Conservation (phyloP, 2,113 vertebrate genomes). For the Lophura nycthemera region DNA sequence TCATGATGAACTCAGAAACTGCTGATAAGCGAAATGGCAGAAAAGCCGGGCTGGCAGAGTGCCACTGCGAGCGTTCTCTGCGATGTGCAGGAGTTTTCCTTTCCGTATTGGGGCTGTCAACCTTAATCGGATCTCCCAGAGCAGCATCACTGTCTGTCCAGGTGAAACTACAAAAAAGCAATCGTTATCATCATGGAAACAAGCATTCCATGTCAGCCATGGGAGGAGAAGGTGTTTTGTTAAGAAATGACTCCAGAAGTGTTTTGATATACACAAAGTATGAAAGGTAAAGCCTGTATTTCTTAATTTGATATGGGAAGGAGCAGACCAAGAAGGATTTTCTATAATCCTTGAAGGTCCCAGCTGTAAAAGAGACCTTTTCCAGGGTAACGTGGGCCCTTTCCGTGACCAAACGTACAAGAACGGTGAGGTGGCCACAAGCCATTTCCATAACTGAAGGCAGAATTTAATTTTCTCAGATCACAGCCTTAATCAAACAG, state of each 20-base stretch:
- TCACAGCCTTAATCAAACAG: constrained; percentile 52
- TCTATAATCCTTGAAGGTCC: not conserved
- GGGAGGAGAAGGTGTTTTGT: not conserved
- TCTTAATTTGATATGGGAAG: not conserved
- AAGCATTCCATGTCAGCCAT: not conserved
- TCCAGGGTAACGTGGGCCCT: not conserved
- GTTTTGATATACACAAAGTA: not conserved
- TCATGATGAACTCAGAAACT: constrained; percentile 21
- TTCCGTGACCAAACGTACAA: not conserved
- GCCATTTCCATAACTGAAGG: constrained; percentile 34
- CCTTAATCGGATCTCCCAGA: constrained; percentile 5
- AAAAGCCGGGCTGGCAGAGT: not conserved
- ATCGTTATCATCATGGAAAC: not conserved
- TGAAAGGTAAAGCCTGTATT: not conserved
- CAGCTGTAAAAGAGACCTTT: not conserved
- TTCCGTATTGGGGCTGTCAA: constrained; percentile 36
- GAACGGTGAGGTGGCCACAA: not conserved
- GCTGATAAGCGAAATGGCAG: constrained; percentile 14
- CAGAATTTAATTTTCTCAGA: constrained; percentile 62
- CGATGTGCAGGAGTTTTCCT: constrained; percentile 22
- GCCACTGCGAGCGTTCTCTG: not conserved
- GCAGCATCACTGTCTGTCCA: not conserved
- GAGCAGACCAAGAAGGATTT: not conserved
- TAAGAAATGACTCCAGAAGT: not conserved
- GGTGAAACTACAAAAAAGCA: constrained; percentile 18